Evolutionary conservation across 2,888 invertebrate genomes (phyloP).

Genomic region (Chirona hameri): DNA sequence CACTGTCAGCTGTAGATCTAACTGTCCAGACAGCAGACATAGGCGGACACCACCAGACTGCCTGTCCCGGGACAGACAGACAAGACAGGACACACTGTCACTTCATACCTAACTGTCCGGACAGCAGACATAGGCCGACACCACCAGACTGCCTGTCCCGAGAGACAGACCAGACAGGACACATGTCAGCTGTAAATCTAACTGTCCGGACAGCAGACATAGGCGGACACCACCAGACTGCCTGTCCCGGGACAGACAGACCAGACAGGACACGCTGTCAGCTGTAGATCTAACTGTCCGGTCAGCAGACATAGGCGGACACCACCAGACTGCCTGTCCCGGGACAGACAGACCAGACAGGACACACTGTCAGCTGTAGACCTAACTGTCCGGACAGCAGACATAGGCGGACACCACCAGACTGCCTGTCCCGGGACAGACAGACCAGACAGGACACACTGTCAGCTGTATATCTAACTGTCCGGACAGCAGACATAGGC

Average conservation of each 20-base stretch:
- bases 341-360: background rate
- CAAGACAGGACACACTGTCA: too few species aligned
- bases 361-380: background rate
- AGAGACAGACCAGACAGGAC: background rate
- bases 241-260: background rate
- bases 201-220: slow-evolving; percentile 89
- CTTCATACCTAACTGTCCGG: too few species aligned
- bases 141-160: slow-evolving; percentile 53
- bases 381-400: slow-evolving; percentile 74
- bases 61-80: background rate
- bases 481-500: slow-evolving; percentile 94
- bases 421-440: background rate
- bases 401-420: slow-evolving; percentile 91
- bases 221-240: slow-evolving; percentile 77
- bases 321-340: slow-evolving; percentile 57
- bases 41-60: slow-evolving; percentile 77
- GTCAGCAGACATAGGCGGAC: slow-evolving; percentile 94
- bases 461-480: too few species aligned
- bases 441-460: too few species aligned
- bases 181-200: background rate
- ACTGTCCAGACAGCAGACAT: slow-evolving; percentile 89
- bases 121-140: slow-evolving; percentile 95
- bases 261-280: too few species aligned
- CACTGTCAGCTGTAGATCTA: background rate
- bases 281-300: too few species aligned